Base-by-base conservation (phyloP, 1,140 invertebrate genomes). In the Papilio xuthus region DNA sequence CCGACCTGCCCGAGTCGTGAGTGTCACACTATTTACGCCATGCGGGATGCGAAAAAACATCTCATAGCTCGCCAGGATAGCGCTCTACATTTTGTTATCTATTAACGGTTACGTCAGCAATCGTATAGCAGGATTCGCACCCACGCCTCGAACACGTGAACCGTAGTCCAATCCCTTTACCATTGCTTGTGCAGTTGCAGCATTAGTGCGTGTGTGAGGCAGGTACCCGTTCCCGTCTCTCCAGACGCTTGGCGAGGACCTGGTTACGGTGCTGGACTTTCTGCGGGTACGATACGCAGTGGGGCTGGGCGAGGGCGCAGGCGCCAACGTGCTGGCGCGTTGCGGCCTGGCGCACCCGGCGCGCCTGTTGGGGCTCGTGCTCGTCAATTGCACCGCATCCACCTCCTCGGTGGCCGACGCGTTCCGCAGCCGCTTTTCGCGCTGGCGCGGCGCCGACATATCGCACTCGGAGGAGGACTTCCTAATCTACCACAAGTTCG, bases 401-500 rank as follows among this genome's bases (percentile, higher is more conserved):
- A 97, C 97, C 26, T 97, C 97, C 13, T 97, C 97, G 13, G 97
- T 98, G 44, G 96, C 98, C 89, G 98, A 98, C 87, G 97, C 97
- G 82, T 96, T 98, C 89, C 97, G 97, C 86, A 97, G 97, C 84
- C 96, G 98, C 95, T 96, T 97, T 88, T 96, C 97, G 71, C 96
- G 96, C 84, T 97, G 97, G 96, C 96, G 96, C 81, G 95, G 95
- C 47, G 94, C 95, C 23, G 95, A 95, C 82, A 95, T 97, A 87
- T 96, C 96, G 28, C 96, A 97, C 83, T 97, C 96, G 1, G 97
- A 97, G 70, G 97, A 97, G 92, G 96, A 97, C 84, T 98, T 97
- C 92, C 94, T 98, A 78, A 95, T 98, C 80, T 97, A 98, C 89
- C 97, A 98, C 91, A 97, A 98, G 95, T 98, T 98, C 94, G 98